Percentiles rank a stretch among this genome's conserved stretches.
These are phyloP conservation scores for Sus scrofa DNA, from an alignment of 2,113 vertebrate genomes.

Conservation along the genomic window T2T-Sscrofa CM000814.6:96687501-96688000, in stretches of 20 bases:
- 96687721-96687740: background rate
- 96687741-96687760: slow-evolving; percentile 47
- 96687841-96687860: slow-evolving; percentile 86
- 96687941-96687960: slow-evolving; percentile 86
- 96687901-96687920: slow-evolving; percentile 85
- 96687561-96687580: background rate
- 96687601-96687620: background rate
- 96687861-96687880: slow-evolving; percentile 82
- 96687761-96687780: slow-evolving; percentile 55
- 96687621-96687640: background rate
- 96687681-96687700: background rate
- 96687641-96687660: background rate
- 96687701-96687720: background rate
- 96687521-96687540: background rate
- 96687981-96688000: slow-evolving; percentile 84
- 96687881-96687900: slow-evolving; percentile 81
- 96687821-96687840: slow-evolving; percentile 82
- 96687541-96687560: background rate
- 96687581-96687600: background rate
- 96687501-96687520: background rate
- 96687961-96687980: slow-evolving; percentile 87
- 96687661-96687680: background rate
- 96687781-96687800: slow-evolving; percentile 78
- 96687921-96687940: slow-evolving; percentile 85
- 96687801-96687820: slow-evolving; percentile 71